Conservation (phyloP, 2,113 vertebrate genomes). For the Lophius piscatorius region DNA sequence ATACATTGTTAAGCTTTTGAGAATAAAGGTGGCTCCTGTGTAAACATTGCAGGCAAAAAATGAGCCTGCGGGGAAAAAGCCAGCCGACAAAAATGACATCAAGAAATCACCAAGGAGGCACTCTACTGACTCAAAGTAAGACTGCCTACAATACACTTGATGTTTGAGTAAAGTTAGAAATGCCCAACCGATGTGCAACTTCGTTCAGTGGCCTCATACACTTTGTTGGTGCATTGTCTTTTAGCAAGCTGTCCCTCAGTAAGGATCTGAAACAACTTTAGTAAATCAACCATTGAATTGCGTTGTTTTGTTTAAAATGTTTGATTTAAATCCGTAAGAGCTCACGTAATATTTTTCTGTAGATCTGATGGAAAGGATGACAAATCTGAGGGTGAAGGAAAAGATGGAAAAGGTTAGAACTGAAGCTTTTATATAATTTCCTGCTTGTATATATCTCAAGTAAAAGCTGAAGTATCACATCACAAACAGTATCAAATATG, state of each 20-base stretch:
- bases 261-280: no score
- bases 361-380: constrained; percentile 86
- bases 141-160: constrained; percentile 28
- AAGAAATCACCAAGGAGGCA: constrained; percentile 86
- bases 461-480: background rate
- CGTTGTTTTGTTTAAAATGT: background rate
- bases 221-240: background rate
- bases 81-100: constrained; percentile 83
- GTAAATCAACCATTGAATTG: no score
- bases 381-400: constrained; percentile 84
- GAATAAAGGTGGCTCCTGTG: no score
- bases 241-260: background rate
- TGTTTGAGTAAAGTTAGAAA: constrained; percentile 1
- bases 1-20: background rate
- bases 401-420: constrained; percentile 83
- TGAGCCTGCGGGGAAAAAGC: constrained; percentile 93
- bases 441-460: background rate
- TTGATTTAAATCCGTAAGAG: background rate
- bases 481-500: background rate
- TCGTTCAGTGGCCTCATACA: no score
- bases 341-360: constrained; percentile 11
- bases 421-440: background rate
- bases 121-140: constrained; percentile 88
- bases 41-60: constrained; percentile 88
- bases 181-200: no score